Conservation (phyloP, 2,888 invertebrate genomes). For the Diabrotica balteata region DNA sequence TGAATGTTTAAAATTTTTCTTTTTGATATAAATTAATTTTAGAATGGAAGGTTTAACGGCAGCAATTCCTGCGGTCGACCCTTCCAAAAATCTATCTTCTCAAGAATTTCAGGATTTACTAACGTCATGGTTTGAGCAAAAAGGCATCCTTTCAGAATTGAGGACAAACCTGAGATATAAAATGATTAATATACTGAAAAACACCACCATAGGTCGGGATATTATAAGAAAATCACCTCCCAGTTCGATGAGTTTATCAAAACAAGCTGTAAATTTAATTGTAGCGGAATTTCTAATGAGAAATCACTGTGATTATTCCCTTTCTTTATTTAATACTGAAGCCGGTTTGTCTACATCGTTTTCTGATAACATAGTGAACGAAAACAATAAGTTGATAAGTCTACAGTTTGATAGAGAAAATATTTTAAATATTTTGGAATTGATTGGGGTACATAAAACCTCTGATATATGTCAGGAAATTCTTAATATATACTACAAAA, state of each 20-base stretch:
- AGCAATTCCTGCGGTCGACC: constrained; percentile 38
- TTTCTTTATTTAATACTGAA: constrained; percentile 70
- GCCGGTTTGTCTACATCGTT: constrained; percentile 58
- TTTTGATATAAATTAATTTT: not conserved
- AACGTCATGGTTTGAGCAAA: constrained; percentile 67
- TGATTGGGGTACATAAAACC: constrained; percentile 43
- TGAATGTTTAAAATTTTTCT: not conserved
- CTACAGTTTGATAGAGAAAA: constrained; percentile 44
- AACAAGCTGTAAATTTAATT: constrained; percentile 69
- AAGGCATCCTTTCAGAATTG: constrained; percentile 67
- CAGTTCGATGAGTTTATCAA: constrained; percentile 60
- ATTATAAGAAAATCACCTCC: constrained; percentile 45
- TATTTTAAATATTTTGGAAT: constrained; percentile 43
- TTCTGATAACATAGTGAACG: constrained; percentile 57
- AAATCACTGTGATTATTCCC: constrained; percentile 66
- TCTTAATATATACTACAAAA: constrained; percentile 31
- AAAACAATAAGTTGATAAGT: constrained; percentile 25
- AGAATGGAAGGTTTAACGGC: constrained; percentile 44
- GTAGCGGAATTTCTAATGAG: constrained; percentile 68
- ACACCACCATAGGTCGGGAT: constrained; percentile 57
- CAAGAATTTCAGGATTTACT: constrained; percentile 68
- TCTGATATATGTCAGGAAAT: constrained; percentile 33
- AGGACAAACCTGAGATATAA: constrained; percentile 67
- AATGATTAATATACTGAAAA: constrained; percentile 66
- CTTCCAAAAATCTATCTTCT: constrained; percentile 48